phyloP scores from a whole-genome alignment of 2,797 vertebrate species.

The Onychomys arenicola region DNA sequence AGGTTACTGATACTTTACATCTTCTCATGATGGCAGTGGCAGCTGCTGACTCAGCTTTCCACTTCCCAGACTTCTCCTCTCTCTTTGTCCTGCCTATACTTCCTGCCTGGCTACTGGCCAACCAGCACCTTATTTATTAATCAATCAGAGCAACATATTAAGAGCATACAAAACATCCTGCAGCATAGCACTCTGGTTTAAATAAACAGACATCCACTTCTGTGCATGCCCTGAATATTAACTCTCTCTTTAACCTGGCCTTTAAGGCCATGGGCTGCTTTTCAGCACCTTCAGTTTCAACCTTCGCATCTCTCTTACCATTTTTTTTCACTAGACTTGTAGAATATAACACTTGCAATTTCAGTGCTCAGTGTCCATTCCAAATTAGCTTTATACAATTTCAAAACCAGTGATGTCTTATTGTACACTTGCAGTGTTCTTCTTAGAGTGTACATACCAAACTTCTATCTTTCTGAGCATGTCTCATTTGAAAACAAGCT shows the following conservation, averaged over 20 bases:
- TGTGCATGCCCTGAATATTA: background rate
- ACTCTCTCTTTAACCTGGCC: background rate
- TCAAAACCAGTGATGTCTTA: background rate
- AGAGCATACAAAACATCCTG: too few relatives aligned
- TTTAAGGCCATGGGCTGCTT: background rate
- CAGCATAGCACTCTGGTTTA: background rate
- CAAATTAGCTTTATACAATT: background rate
- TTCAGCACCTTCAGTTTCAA: background rate
- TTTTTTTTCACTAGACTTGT: background rate
- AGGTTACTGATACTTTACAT: too few relatives aligned
- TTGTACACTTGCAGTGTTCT: background rate
- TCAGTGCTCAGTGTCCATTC: background rate
- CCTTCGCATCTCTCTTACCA: background rate
- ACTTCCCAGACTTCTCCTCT: too few relatives aligned
- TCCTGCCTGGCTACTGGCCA: too few relatives aligned
- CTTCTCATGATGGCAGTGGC: too few relatives aligned
- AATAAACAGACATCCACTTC: background rate
- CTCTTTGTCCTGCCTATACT: too few relatives aligned
- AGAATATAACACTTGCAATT: background rate
- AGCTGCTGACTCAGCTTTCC: too few relatives aligned
- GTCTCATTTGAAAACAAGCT: background rate
- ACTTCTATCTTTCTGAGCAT: background rate
- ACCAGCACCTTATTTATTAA: too few relatives aligned
- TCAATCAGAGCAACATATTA: too few relatives aligned
- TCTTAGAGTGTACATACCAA: background rate